Conservation (phyloP, 1,140 invertebrate species). For the Pectinophora gossypiella region DNA sequence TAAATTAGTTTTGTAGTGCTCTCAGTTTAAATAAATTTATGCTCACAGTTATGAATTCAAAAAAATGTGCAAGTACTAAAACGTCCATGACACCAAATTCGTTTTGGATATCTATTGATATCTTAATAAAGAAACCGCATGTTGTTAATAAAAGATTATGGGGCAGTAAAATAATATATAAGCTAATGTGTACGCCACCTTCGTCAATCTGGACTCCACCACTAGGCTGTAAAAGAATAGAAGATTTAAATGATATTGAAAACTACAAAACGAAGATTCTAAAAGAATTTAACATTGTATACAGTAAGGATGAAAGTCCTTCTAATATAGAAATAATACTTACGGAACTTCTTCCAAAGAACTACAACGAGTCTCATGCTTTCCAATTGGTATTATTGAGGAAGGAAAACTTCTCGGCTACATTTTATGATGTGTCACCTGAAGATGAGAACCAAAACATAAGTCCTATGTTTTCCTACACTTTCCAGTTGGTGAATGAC, state of each 20-base stretch:
- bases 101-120: conserved; percentile 48
- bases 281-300: conserved; percentile 6
- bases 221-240: conserved; percentile 4
- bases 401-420: conserved; percentile 21
- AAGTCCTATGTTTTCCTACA: conserved; percentile 45
- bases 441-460: conserved; percentile 30
- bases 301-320: conserved; percentile 7
- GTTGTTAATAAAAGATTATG: conserved; percentile 61
- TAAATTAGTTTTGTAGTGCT: too few relatives aligned
- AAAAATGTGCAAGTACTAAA: neutral
- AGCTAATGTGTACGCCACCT: conserved; percentile 14
- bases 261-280: conserved; percentile 3
- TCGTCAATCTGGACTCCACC: conserved; percentile 11
- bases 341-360: conserved; percentile 47
- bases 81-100: conserved; percentile 11
- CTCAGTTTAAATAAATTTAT: too few relatives aligned
- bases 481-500: conserved; percentile 27
- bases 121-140: conserved; percentile 56
- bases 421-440: conserved; percentile 51
- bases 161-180: conserved; percentile 42
- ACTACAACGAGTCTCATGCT: conserved; percentile 33
- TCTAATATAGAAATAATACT: conserved; percentile 31
- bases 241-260: conserved; percentile 10
- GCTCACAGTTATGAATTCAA: too few relatives aligned
- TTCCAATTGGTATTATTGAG: conserved; percentile 40